Percentiles rank a stretch among this genome's conserved stretches.
These are phyloP conservation scores for Hydropotes inermis DNA, from an alignment of 2,113 vertebrate species.

Conservation along the genomic window DNA sequence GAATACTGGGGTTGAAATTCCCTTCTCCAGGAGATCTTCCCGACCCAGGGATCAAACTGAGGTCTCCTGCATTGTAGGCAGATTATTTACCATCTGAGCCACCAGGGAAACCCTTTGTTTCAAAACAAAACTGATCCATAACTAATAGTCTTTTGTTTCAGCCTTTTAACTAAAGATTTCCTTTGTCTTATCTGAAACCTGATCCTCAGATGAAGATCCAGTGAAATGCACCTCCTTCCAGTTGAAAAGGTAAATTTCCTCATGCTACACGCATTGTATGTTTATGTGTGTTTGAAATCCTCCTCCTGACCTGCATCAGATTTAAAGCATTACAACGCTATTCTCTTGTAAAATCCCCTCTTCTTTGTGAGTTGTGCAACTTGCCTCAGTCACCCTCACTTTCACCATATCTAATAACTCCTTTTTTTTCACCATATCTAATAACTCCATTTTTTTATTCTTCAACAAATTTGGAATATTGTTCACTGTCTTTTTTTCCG, in stretches of 20 bases:
- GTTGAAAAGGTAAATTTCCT: neutral
- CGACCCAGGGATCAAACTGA: neutral
- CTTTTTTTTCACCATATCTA: neutral
- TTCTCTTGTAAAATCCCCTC: neutral
- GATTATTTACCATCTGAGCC: neutral
- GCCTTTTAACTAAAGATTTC: neutral
- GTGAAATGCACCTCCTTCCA: neutral
- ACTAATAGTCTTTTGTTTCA: neutral
- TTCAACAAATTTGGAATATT: neutral
- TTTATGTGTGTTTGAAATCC: neutral
- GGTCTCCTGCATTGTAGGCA: neutral
- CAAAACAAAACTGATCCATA: neutral
- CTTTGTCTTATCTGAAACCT: neutral
- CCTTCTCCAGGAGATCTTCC: neutral
- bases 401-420: neutral
- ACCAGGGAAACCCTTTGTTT: neutral
- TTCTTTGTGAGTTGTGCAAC: neutral
- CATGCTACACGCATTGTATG: neutral
- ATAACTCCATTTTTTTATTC: neutral
- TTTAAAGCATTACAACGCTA: neutral
- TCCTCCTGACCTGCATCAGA: neutral
- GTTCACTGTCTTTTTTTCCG: neutral
- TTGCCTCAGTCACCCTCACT: neutral
- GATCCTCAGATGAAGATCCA: neutral
- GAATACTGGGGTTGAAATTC: neutral